These are phyloP conservation scores for Varanus komodoensis DNA, from an alignment of 2,113 vertebrate genomes.

Conservation along the genomic window DNA sequence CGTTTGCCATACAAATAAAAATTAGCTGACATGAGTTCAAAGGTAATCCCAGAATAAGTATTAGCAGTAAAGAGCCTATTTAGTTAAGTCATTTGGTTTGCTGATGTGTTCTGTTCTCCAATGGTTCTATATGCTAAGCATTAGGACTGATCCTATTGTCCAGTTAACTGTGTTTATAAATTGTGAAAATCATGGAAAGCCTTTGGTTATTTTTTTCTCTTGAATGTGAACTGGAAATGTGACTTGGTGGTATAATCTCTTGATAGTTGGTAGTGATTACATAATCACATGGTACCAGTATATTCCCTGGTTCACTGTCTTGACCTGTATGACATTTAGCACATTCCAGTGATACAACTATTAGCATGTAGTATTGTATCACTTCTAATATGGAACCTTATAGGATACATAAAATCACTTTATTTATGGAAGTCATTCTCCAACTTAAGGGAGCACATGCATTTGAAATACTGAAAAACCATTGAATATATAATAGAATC, in stretches of 20 bases:
- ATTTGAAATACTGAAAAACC: not conserved
- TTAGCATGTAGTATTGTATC: not conserved
- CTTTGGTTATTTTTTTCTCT: not conserved
- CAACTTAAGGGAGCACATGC: not conserved
- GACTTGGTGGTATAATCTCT: not conserved
- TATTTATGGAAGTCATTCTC: not conserved
- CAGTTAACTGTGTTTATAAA: not conserved
- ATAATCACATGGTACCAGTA: not conserved
- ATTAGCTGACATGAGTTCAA: not conserved
- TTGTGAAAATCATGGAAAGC: not conserved
- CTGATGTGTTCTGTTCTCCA: not conserved
- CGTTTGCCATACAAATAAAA: not conserved
- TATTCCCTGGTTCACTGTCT: not conserved
- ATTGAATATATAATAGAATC: not conserved
- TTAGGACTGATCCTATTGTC: not conserved
- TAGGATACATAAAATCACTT: not conserved
- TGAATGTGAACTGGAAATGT: not conserved
- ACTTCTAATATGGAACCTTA: not conserved
- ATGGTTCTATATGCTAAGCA: not conserved
- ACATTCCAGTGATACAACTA: not conserved
- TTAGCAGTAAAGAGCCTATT: not conserved
- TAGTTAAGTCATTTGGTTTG: not conserved
- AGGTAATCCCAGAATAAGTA: not conserved
- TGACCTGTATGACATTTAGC: not conserved
- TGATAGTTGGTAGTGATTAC: not conserved